These are phyloP conservation scores for Ariopsis seemanni DNA, from an alignment of 2,113 vertebrate genomes.

Conservation along the genomic window DNA sequence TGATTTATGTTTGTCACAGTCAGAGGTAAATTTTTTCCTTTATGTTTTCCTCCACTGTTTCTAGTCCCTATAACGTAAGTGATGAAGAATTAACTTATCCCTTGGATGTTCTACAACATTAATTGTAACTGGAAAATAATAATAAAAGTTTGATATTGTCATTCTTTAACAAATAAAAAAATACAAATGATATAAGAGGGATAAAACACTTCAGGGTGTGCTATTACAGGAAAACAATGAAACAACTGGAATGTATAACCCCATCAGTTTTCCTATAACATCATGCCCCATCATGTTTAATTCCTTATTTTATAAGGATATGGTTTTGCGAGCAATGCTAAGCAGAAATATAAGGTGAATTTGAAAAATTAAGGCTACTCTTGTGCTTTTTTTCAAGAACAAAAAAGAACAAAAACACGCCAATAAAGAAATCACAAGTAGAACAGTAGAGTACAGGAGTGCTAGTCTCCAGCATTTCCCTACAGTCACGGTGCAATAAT, in stretches of 20 bases:
- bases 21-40: background rate
- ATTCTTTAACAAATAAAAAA: too few relatives aligned
- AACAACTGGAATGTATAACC: background rate
- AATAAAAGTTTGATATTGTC: too few relatives aligned
- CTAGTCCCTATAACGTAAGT: background rate
- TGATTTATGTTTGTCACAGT: background rate
- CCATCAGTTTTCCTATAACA: background rate
- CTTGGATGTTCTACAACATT: background rate
- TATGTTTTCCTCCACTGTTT: background rate
- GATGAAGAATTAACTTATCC: background rate
- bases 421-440: conserved; percentile 35
- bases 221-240: background rate
- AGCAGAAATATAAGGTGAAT: background rate
- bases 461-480: conserved; percentile 11
- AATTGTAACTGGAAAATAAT: too few relatives aligned
- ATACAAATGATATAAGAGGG: background rate
- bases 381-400: background rate
- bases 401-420: background rate
- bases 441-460: conserved; percentile 12
- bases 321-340: background rate
- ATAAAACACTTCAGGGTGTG: background rate
- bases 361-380: background rate
- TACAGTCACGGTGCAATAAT: conserved; percentile 28
- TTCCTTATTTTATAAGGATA: background rate
- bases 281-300: background rate